A percentile compares a stretch with the other conserved stretches of the same genome.
Conservation (phyloP, 2,797 vertebrate species). For the Pipistrellus kuhlii region DNA sequence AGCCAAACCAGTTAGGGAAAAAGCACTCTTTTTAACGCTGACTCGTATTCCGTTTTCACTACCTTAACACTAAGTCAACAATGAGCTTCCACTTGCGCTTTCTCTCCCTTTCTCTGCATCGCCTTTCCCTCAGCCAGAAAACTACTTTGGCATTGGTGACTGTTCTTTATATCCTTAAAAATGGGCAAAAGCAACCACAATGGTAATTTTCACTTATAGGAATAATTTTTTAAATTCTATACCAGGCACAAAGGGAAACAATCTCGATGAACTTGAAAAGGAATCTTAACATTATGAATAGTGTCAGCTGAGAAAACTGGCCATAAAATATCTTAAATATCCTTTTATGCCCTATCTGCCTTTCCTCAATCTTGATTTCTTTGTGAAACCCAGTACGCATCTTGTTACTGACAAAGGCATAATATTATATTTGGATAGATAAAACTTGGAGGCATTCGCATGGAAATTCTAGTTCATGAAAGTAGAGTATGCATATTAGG, state of each 20-base stretch:
- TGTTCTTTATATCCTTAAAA: conserved; percentile 26
- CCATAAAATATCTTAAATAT: conserved; percentile 16
- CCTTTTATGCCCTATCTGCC: background rate
- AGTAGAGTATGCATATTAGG: background rate
- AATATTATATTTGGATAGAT: conserved; percentile 13
- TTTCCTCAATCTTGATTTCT: conserved; percentile 28
- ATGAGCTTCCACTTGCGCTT: background rate
- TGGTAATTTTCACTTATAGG: conserved; percentile 25
- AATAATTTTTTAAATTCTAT: conserved; percentile 55
- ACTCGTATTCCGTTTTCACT: background rate
- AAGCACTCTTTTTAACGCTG: background rate
- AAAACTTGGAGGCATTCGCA: background rate
- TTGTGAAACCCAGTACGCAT: background rate
- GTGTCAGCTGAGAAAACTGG: conserved; percentile 31
- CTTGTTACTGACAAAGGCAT: background rate
- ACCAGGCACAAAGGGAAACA: background rate
- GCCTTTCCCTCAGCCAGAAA: conserved; percentile 19
- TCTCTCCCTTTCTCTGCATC: background rate
- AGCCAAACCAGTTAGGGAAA: too few species aligned
- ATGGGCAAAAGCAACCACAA: conserved; percentile 9
- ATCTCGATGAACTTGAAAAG: conserved; percentile 38
- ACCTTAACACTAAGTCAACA: background rate
- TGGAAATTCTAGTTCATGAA: background rate
- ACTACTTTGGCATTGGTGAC: conserved; percentile 30
- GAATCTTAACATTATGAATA: background rate